These are phyloP conservation scores for Anseranas semipalmata DNA, from an alignment of 2,113 vertebrate genomes.

Conservation along the genomic window DNA sequence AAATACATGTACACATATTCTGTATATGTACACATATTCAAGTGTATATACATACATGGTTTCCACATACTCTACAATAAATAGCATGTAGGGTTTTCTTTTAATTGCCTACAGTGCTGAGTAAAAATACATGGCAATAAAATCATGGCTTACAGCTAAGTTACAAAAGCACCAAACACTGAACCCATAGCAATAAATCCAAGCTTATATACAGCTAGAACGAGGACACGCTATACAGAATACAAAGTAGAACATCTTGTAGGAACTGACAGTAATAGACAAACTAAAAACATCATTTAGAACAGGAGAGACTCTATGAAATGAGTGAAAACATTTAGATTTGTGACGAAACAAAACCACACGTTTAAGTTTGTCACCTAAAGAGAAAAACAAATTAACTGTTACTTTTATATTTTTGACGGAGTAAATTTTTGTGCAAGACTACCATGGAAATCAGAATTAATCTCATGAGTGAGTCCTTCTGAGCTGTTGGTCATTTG, in stretches of 20 bases:
- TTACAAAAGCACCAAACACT: conserved; percentile 73
- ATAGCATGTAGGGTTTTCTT: conserved; percentile 60
- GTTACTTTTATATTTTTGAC: neutral
- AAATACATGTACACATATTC: conserved; percentile 74
- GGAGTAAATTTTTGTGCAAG: neutral
- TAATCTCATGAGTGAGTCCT: neutral
- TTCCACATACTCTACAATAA: conserved; percentile 77
- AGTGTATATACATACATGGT: conserved; percentile 76
- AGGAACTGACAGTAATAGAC: conserved; percentile 32
- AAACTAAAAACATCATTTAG: conserved; percentile 44
- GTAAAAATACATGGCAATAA: conserved; percentile 77
- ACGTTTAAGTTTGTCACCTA: conserved; percentile 9
- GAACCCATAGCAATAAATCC: conserved; percentile 68
- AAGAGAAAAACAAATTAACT: conserved; percentile 26
- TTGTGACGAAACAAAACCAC: conserved; percentile 40
- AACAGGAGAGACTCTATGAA: conserved; percentile 5
- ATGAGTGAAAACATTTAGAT: conserved; percentile 10
- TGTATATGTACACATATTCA: conserved; percentile 74
- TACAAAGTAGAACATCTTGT: conserved; percentile 63
- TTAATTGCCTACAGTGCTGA: conserved; percentile 71
- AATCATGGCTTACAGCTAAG: conserved; percentile 75
- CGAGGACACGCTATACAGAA: conserved; percentile 69
- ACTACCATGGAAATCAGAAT: neutral
- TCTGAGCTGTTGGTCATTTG: neutral
- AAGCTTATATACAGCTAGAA: conserved; percentile 73